Evolutionary conservation across 2,797 vertebrate species (phyloP), one percentile per base, ranked within the genome.

Genomic region (Tauraco hartlaubi): DNA sequence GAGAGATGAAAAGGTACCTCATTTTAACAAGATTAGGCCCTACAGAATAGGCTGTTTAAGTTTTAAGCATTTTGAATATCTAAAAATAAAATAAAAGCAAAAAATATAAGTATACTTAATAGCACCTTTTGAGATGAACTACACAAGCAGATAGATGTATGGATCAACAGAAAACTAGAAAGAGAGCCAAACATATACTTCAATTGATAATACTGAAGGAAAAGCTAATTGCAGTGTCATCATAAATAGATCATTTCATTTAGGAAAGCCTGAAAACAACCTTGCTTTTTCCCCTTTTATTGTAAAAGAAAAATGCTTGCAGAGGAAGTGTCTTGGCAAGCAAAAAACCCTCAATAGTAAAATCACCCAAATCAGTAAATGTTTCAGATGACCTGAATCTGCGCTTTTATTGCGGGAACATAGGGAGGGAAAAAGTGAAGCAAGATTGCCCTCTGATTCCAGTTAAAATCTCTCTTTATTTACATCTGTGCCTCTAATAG

Each of bases 201-300:
- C 59, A 82, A 72, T 44, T 84, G 59, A 89, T 59, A 92, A 82
- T 55, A 71, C 25, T 68, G 26, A 68, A 49, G 64, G 44, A 86
- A 95, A 88, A 81, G 15, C 26, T 95, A 92, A 92, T 66, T 92
- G 69, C 69, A 78, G 15, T 73, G 46, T 75, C 74, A 92, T 84
- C 77, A 69, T 51, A 90, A 87, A 90, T 23, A 58, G 22, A 59
- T 28, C 63, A 23, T 55, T 80, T 88, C 23, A 58, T 68, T 90
- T 85, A 66, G 33, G 67, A 86, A 92, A 67, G 29, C 22, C 46
- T 61, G 49, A 93, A 94, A 88, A 13, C 11, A 80, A 62, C 25
- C 23, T 51, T 58, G 29, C 16, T 33, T 76, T 25, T 17, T 15
- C 9, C 23, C 16, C 11, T 79, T 85, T 75, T 68, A 56, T 17